A percentile compares a stretch with the other conserved stretches of the same genome.
These are phyloP conservation scores for Microcebus griseorufus DNA, from an alignment of 2,113 vertebrate species.

Conservation along the genomic window DNA sequence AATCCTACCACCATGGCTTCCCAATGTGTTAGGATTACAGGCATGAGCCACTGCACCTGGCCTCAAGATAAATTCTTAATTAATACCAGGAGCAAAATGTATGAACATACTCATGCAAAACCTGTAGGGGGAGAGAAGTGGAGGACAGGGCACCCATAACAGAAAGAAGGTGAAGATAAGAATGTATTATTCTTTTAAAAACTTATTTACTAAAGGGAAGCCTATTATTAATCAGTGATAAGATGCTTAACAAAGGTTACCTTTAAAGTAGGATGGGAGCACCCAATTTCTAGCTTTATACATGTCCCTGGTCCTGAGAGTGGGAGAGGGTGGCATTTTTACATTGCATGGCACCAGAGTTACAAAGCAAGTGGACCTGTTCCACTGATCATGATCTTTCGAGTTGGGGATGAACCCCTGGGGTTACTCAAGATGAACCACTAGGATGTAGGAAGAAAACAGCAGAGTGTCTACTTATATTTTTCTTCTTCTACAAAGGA, in stretches of 20 bases:
- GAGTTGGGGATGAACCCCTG: not conserved
- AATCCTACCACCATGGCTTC: too few species aligned
- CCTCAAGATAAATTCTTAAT: not conserved
- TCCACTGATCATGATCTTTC: not conserved
- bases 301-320: too few species aligned
- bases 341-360: not conserved
- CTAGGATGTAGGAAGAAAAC: not conserved
- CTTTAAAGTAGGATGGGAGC: accelerated
- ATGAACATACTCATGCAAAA: not conserved
- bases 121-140: not conserved
- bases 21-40: too few species aligned
- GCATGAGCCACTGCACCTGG: too few species aligned
- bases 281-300: too few species aligned
- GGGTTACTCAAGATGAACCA: not conserved
- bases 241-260: not conserved
- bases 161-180: not conserved
- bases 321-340: not conserved
- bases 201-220: not conserved
- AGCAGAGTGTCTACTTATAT: too few species aligned
- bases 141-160: not conserved
- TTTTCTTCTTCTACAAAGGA: not conserved
- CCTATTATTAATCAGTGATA: not conserved
- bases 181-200: not conserved
- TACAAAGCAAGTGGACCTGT: not conserved
- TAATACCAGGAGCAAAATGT: not conserved